Percentiles rank a stretch among this genome's conserved stretches.
phyloP scores from a whole-genome alignment of 2,113 vertebrate species.

The Aleadryas rufinucha region DNA sequence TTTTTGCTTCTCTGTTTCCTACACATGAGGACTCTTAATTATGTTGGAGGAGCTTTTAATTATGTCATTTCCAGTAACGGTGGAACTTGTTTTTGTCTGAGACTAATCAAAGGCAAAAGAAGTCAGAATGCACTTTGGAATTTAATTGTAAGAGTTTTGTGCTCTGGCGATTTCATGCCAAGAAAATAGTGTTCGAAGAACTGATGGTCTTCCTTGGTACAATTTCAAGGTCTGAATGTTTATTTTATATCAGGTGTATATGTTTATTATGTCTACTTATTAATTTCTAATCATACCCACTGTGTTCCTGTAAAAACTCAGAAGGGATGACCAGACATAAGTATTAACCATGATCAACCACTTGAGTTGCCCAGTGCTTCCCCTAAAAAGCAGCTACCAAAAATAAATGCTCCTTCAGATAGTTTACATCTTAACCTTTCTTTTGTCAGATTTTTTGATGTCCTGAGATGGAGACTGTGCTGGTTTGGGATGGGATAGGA shows the following conservation, averaged over 20 bases:
- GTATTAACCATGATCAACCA: background rate
- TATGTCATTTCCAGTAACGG: background rate
- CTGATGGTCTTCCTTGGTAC: background rate
- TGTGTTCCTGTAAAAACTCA: background rate
- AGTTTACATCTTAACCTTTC: background rate
- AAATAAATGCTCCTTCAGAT: background rate
- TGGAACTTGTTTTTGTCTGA: conserved; percentile 10
- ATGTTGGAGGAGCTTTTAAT: conserved; percentile 26
- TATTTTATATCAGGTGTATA: background rate
- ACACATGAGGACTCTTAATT: conserved; percentile 46
- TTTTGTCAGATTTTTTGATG: background rate
- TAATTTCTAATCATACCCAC: background rate
- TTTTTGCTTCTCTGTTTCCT: no score
- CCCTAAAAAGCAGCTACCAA: background rate
- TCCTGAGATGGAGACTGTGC: background rate
- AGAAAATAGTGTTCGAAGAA: background rate
- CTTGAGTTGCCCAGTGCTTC: background rate
- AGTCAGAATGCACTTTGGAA: background rate
- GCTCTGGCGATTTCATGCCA: background rate
- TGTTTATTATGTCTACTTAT: background rate
- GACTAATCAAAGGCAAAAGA: conserved; percentile 2
- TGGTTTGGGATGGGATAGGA: background rate
- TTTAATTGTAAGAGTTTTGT: background rate
- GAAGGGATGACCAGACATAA: background rate
- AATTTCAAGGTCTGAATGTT: background rate